phyloP scores from a whole-genome alignment of 2,797 vertebrate species.

The Siniperca undulata region DNA sequence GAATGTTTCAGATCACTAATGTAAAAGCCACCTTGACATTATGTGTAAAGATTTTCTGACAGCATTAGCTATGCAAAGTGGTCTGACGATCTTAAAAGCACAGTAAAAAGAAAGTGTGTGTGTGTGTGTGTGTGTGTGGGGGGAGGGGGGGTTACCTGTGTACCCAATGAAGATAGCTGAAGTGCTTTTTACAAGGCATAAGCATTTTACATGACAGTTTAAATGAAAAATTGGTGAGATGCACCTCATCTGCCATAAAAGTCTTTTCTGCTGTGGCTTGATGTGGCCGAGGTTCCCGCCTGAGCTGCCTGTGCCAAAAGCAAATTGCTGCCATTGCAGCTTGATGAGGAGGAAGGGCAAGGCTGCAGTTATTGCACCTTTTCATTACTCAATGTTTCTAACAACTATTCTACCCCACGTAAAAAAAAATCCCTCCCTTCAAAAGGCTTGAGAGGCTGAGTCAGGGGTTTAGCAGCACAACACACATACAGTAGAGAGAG shows the following conservation, averaged over 20 bases:
- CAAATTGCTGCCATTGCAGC: conserved; percentile 62
- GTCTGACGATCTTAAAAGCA: conserved; percentile 31
- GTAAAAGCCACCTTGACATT: background rate
- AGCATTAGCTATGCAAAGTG: conserved; percentile 37
- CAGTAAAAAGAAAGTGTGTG: background rate
- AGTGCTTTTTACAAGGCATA: conserved; percentile 51
- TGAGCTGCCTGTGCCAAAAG: conserved; percentile 44
- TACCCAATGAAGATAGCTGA: conserved; percentile 23
- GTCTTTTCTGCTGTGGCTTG: conserved; percentile 7
- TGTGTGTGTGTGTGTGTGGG: background rate
- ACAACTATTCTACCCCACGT: conserved; percentile 40
- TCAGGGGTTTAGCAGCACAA: conserved; percentile 4
- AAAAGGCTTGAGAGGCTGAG: conserved; percentile 33
- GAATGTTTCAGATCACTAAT: background rate
- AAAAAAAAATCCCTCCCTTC: conserved; percentile 10
- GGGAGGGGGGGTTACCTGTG: conserved; percentile 43
- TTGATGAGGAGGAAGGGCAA: conserved; percentile 58
- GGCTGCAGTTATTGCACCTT: conserved; percentile 58
- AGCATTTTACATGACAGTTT: conserved; percentile 60
- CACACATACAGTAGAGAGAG: background rate
- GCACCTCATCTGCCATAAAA: conserved; percentile 39
- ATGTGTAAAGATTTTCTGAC: conserved; percentile 8
- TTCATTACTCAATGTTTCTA: conserved; percentile 60
- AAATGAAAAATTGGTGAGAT: conserved; percentile 46
- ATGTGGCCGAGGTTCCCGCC: conserved; percentile 32